Percentiles rank a stretch among this genome's conserved stretches.
Conservation (phyloP, 2,113 vertebrate species). For the Scomber scombrus region DNA sequence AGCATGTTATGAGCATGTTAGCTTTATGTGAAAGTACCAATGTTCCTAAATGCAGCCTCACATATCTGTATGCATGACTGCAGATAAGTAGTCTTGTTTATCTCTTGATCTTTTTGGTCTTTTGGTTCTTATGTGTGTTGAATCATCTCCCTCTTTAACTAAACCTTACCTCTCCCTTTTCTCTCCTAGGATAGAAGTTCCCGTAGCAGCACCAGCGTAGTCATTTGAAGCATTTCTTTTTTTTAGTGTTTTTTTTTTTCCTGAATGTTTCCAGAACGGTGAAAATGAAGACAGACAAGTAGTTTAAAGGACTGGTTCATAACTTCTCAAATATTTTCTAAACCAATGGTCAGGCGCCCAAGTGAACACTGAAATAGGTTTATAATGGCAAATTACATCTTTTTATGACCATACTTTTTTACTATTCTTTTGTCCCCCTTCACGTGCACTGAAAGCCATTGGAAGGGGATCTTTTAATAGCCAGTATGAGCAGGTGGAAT, state of each 20-base stretch:
- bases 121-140: neutral
- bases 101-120: neutral
- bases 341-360: no score
- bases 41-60: neutral
- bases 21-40: neutral
- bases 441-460: no score
- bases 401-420: no score
- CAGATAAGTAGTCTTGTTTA: neutral
- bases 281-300: constrained; percentile 59
- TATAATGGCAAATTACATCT: no score
- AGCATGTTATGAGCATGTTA: no score
- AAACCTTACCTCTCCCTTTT: constrained; percentile 53
- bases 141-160: constrained; percentile 6
- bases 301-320: neutral
- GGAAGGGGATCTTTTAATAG: no score
- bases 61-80: neutral
- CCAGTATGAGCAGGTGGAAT: no score
- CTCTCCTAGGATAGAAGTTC: constrained; percentile 92
- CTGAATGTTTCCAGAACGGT: constrained; percentile 49
- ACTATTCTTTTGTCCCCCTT: no score
- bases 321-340: no score
- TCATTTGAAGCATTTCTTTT: constrained; percentile 85
- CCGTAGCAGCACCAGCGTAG: constrained; percentile 90
- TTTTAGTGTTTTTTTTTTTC: constrained; percentile 30
- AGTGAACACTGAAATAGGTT: no score